Evolutionary conservation across 2,888 invertebrate species (phyloP), one percentile per base, ranked within the genome.

Genomic region (Theretra japonica): DNA sequence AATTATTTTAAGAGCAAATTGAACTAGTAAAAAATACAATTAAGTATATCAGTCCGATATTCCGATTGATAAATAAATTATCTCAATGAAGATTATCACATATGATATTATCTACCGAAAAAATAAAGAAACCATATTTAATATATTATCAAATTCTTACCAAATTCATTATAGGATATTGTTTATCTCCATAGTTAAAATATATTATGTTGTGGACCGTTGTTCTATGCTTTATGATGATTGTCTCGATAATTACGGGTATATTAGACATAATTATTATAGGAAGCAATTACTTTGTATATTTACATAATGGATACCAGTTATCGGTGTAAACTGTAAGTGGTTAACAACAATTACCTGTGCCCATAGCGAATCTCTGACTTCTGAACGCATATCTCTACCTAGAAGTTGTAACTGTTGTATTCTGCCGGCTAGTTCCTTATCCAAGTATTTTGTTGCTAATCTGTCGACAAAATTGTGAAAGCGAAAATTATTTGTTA

Each of bases 381-480:
- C 95, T 76, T 97, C 96, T 1, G 97, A 96, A 59, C 97, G 95
- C 97, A 97, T 97, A 85, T 97, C 97, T 73, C 97, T 93, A 17
- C 96, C 97, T 76, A 98, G 93, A 70, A 98, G 91, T 87, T 98
- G 98, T 77, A 98, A 95, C 90, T 98, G 98, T 85, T 98, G 98
- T 90, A 98, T 98, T 82, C 97, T 95, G 71, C 96, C 96, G 50
- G 97, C 97, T 73, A 97, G 89, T 87, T 97, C 97, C 86, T 98
- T 98, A 88, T 98, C 98, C 77, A 98, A 91, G 87, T 98, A 98
- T 85, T 97, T 97, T 17, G 98, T 97, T 15, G 98, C 97, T 77
- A 98, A 92, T 82, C 97, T 95, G 87, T 8, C 84, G 85, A 74
- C 17, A 60, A 48, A 69, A 65, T 11, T 41, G 21, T 15, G 2